Percentiles rank a stretch among this genome's conserved stretches.
Conservation (phyloP, 2,888 invertebrate species). For the Luperina testacea region DNA sequence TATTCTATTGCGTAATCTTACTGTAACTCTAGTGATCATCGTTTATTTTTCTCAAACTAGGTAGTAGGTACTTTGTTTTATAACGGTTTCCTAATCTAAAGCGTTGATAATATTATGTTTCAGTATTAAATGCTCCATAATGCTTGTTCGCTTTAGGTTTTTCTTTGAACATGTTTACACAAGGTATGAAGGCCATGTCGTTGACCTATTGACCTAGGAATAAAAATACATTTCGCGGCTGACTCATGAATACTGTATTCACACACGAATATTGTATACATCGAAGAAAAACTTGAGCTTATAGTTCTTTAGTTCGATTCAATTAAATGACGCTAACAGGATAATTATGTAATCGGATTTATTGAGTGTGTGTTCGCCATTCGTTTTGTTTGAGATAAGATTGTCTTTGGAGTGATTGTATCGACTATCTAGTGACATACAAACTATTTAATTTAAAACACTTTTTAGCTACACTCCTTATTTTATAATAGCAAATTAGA, state of each 20-base stretch:
- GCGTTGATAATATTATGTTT: no score
- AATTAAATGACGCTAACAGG: neutral
- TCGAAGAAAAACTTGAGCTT: no score
- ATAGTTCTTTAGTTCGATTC: neutral
- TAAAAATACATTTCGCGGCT: neutral
- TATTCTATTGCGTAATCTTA: neutral
- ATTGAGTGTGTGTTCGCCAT: neutral
- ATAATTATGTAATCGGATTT: neutral
- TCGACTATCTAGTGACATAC: no score
- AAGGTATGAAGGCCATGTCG: constrained; percentile 25
- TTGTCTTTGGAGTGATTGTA: neutral
- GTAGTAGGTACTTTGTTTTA: neutral
- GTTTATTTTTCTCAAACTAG: neutral
- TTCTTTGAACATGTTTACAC: constrained; percentile 1
- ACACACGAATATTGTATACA: neutral
- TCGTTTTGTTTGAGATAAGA: neutral
- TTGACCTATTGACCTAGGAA: constrained; percentile 29
- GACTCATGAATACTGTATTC: constrained; percentile 3
- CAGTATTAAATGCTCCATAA: no score
- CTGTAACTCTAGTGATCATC: neutral
- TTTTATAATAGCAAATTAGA: no score
- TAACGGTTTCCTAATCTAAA: neutral
- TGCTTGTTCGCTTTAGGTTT: constrained; percentile 1
- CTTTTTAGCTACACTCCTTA: no score
- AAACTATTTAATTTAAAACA: no score